A percentile compares a stretch with the other conserved stretches of the same genome.
phyloP scores from a whole-genome alignment of 1,140 invertebrate species.

The Tetramorium parvispinum region DNA sequence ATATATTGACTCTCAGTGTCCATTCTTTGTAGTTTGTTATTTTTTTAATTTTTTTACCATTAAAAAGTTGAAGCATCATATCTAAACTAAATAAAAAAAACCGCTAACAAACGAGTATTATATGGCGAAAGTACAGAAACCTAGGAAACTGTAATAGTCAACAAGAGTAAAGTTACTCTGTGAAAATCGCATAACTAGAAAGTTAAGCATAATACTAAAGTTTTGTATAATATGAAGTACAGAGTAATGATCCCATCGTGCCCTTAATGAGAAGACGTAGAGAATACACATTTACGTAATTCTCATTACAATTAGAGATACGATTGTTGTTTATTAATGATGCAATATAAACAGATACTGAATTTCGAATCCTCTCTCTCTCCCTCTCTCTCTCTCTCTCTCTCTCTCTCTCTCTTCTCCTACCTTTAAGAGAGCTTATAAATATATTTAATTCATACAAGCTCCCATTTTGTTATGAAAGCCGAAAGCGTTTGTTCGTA shows the following conservation, averaged over 20 bases:
- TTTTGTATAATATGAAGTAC: not conserved
- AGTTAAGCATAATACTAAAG: not conserved
- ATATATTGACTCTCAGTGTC: no score
- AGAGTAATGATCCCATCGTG: conserved; percentile 10
- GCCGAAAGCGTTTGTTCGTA: not conserved
- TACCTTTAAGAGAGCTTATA: not conserved
- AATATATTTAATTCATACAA: conserved; percentile 9
- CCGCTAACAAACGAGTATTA: not conserved
- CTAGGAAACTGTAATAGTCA: not conserved
- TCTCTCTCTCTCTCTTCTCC: not conserved
- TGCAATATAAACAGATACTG: not conserved
- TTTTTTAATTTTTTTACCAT: not conserved
- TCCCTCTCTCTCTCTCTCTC: not conserved
- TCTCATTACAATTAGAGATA: conserved; percentile 12
- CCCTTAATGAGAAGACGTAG: not conserved
- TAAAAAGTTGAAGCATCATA: not conserved
- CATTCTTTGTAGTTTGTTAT: no score
- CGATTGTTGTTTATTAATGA: not conserved
- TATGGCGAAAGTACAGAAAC: not conserved
- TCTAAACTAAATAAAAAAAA: not conserved
- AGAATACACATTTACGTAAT: conserved; percentile 19
- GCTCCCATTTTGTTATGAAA: not conserved
- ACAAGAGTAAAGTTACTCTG: not conserved
- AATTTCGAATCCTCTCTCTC: not conserved
- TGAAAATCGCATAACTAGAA: not conserved